Evolutionary conservation across 2,797 vertebrate genomes (phyloP).

Genomic region (Eutrigla gurnardus): DNA sequence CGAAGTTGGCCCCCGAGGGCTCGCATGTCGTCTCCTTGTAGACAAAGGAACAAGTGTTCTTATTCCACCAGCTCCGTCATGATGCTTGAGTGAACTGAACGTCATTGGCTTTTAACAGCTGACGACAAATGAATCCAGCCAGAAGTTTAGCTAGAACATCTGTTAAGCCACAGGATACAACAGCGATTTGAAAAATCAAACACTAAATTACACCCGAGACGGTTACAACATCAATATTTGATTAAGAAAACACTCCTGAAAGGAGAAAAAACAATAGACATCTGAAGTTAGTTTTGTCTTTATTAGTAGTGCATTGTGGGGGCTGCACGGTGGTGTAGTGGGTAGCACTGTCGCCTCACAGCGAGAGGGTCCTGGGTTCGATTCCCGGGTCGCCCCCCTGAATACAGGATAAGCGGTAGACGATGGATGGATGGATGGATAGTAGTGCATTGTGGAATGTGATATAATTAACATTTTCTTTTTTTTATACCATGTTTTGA

Average conservation of each 20-base stretch:
- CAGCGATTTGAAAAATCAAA: neutral
- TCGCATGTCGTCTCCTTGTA: conserved; percentile 3
- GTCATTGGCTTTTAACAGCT: neutral
- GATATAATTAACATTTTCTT: no score
- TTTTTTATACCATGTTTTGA: no score
- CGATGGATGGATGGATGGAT: no score
- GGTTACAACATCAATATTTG: neutral
- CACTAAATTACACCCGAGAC: neutral
- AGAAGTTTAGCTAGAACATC: neutral
- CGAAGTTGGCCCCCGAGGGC: conserved; percentile 8
- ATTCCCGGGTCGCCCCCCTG: no score
- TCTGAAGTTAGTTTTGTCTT: neutral
- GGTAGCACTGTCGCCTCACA: no score
- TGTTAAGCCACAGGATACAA: neutral
- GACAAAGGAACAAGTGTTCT: conserved; percentile 9
- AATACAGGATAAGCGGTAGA: no score
- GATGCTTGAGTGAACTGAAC: neutral
- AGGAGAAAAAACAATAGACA: neutral
- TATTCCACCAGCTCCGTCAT: neutral
- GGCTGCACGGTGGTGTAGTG: no score
- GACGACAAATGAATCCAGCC: neutral
- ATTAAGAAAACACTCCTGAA: neutral
- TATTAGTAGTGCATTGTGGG: neutral
- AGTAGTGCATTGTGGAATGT: no score
- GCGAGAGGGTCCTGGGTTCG: no score